Conservation (phyloP, 2,888 invertebrate species). For the Pecten maximus region DNA sequence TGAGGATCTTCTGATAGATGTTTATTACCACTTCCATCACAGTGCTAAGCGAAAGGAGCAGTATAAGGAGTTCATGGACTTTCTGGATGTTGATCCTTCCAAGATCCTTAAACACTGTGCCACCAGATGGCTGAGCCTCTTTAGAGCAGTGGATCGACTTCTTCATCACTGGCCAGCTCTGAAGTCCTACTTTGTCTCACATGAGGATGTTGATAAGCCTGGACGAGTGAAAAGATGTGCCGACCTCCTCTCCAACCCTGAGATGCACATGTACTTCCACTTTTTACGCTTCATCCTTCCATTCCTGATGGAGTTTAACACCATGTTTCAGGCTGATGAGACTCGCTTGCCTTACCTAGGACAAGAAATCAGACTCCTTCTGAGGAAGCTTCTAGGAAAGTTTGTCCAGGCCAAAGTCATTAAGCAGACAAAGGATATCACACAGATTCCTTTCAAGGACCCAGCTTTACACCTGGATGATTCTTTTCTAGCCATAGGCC, state of each 20-base stretch:
- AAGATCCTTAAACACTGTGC: constrained; percentile 56
- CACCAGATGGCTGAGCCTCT: constrained; percentile 53
- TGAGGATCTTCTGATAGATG: constrained; percentile 54
- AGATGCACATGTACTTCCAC: constrained; percentile 44
- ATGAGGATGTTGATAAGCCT: constrained; percentile 44
- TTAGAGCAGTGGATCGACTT: constrained; percentile 38
- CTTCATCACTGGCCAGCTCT: constrained; percentile 48
- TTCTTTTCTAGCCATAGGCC: constrained; percentile 49
- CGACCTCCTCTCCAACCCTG: constrained; percentile 9
- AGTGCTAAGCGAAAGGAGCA: constrained; percentile 55
- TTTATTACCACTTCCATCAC: constrained; percentile 52
- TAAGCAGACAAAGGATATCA: constrained; percentile 3
- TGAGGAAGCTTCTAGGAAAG: constrained; percentile 53
- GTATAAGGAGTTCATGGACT: constrained; percentile 53
- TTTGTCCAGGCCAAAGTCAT: constrained; percentile 48
- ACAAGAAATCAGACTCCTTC: constrained; percentile 42
- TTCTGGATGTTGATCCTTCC: constrained; percentile 53
- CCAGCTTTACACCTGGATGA: constrained; percentile 48
- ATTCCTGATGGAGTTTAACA: constrained; percentile 56
- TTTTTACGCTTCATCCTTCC: constrained; percentile 54
- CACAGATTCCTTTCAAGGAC: constrained; percentile 42
- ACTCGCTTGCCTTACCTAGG: constrained; percentile 48
- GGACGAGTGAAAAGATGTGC: constrained; percentile 43
- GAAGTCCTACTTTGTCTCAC: constrained; percentile 45
- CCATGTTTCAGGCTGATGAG: constrained; percentile 53